Evolutionary conservation across 2,888 invertebrate genomes (phyloP), one percentile per base, ranked within the genome.

Genomic region (Hypomecis atomaria): DNA sequence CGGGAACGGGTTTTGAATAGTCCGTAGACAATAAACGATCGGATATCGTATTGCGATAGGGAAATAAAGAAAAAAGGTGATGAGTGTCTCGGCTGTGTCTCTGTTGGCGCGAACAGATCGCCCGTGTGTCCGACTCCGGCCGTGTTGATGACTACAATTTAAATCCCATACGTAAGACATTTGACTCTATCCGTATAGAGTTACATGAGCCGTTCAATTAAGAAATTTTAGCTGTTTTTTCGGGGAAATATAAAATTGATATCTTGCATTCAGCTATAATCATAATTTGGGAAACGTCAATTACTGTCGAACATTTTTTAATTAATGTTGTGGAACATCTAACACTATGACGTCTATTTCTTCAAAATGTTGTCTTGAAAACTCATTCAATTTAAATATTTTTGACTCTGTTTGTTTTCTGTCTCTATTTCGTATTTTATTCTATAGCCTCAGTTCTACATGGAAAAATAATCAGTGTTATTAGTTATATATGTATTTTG

Each of bases 31-130:
- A 87, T 87, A 91, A 89, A 88, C 86, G 87, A 85, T 87, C 78
- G 87, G 83, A 87, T 91, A 90, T 92, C 92, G 88, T 85, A 87
- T 92, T 92, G 87, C 92, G 86, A 78, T 81, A 76, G 76, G 78
- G 64, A 57, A 49, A 61, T 64, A 59, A 64, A 56, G 50, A 61
- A 87, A 90, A 90, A 91, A 89, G 90, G 91, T 90, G 90, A 91
- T 89, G 89, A 89, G 90, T 89, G 85, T 80, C 77, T 75, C 76
- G 75, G 78, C 83, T 82, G 81, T 82, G 74, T 73, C 73, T 78
- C 74, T 81, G 85, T 81, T 86, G 86, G 87, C 86, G 82, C 85
- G 78, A 87, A 90, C 85, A 78, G 84, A 91, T 90, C 83, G 81
- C 76, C 79, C 75, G 11, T 45, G 34, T 50, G 44, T 43, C 73